These are phyloP conservation scores for Melieria omissa DNA, from an alignment of 2,888 invertebrate species.

Conservation along the genomic window DNA sequence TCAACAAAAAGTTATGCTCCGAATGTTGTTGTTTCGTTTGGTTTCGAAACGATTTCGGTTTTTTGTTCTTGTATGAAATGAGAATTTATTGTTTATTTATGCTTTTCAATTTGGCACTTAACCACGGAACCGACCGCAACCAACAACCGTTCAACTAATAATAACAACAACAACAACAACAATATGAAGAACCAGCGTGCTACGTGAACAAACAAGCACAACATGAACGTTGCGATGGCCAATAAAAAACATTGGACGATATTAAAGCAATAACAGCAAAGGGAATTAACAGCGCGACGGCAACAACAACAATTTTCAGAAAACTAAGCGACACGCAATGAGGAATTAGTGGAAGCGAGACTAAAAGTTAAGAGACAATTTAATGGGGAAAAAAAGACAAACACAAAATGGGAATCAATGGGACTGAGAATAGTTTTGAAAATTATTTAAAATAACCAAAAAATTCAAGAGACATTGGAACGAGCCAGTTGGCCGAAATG, in stretches of 20 bases:
- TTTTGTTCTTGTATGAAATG: not conserved
- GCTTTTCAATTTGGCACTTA: conserved; percentile 18
- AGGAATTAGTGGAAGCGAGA: not conserved
- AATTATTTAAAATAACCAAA: not conserved
- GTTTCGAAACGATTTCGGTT: no score
- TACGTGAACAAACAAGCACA: not conserved
- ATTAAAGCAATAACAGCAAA: conserved; percentile 1
- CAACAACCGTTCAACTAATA: not conserved
- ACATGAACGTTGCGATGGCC: not conserved
- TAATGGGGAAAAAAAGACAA: not conserved
- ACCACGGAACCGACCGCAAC: conserved; percentile 13
- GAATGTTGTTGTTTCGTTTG: not conserved
- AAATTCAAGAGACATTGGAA: no score
- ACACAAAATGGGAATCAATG: not conserved
- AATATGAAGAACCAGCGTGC: not conserved
- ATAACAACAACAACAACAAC: not conserved
- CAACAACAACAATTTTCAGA: not conserved
- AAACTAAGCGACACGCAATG: not conserved
- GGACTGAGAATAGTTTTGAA: not conserved
- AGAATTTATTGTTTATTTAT: conserved; percentile 17
- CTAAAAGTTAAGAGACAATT: not conserved
- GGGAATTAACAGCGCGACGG: not conserved
- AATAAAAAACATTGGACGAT: not conserved
- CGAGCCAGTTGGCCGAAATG: no score
- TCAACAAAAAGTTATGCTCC: not conserved